Evolutionary conservation across 2,888 invertebrate genomes (phyloP), one percentile per base, ranked within the genome.

Genomic region (Caradrina kadenii): DNA sequence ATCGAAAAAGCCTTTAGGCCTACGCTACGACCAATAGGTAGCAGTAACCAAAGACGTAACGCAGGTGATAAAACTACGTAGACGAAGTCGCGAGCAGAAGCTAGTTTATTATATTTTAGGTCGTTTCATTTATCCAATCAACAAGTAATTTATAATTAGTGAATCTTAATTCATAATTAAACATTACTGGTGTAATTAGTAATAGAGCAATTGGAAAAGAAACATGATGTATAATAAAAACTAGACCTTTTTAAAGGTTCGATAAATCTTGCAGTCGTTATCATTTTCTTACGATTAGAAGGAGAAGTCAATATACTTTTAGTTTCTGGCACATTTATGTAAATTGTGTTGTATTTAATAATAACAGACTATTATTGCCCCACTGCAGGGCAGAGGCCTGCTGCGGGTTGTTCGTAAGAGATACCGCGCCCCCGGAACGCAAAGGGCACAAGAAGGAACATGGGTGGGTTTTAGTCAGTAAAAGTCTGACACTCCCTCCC

Each of bases 181-280:
- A 63, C 26, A 48, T 45, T 56, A 19, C 52, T 48, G 6, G 1
- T 3, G 31, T n/a, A n/a, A n/a, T n/a, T n/a, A n/a, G n/a, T n/a
- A n/a, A n/a, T n/a, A n/a, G n/a, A n/a, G n/a, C 52, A 50, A 39
- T 48, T 59, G 5, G n/a, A n/a, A 45, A 62, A 42, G 1, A 50
- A 68, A 62, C n/a, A 54, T 13, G 15, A 6, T 19, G 11, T 21
- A 10, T 22, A 39, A 13, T 21, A 60, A 52, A 15, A 21, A 60
- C 13, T 19, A 21, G 17, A 52, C 21, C 13, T 8, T 50, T 39
- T 42, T 26, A 49, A 59, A 31, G 11, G 31, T 5, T 49, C 8
- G 6, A 50, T 72, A 50, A 35, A 73, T 59, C 19, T 21, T 8
- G 15, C 15, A 49, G 39, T 53, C n/a, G 31, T 48, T 39, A 45